phyloP scores from a whole-genome alignment of 2,113 vertebrate species.

The Lampris incognitus region DNA sequence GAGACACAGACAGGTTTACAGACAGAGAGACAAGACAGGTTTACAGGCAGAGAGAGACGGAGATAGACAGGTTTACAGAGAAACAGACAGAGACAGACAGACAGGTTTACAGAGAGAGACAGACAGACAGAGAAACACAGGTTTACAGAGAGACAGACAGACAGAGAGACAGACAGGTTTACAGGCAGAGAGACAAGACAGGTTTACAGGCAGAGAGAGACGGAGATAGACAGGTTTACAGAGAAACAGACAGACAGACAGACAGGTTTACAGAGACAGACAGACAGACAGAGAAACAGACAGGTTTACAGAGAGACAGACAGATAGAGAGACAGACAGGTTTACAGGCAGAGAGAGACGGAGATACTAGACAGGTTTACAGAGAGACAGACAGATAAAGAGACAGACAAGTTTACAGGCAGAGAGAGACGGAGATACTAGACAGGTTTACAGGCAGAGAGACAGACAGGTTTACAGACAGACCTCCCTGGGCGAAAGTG shows the following conservation, averaged over 20 bases:
- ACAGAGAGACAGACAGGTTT: conserved; percentile 1
- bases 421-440: not conserved
- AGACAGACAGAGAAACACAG: too few relatives aligned
- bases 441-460: not conserved
- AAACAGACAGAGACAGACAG: not conserved
- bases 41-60: not conserved
- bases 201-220: not conserved
- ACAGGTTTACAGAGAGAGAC: not conserved
- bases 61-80: not conserved
- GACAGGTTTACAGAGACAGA: not conserved
- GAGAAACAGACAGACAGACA: not conserved
- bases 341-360: not conserved
- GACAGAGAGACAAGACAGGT: not conserved
- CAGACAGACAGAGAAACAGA: too few relatives aligned
- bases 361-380: not conserved
- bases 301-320: not conserved
- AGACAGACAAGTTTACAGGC: not conserved
- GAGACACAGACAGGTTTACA: not conserved
- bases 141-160: not conserved
- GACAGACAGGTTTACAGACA: not conserved
- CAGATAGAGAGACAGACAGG: not conserved
- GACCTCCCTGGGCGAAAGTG: conserved; percentile 40
- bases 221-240: not conserved
- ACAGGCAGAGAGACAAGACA: not conserved
- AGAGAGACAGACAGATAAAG: not conserved